These are phyloP conservation scores for Hybos culiciformis DNA, from an alignment of 2,888 invertebrate species.

Conservation along the genomic window DNA sequence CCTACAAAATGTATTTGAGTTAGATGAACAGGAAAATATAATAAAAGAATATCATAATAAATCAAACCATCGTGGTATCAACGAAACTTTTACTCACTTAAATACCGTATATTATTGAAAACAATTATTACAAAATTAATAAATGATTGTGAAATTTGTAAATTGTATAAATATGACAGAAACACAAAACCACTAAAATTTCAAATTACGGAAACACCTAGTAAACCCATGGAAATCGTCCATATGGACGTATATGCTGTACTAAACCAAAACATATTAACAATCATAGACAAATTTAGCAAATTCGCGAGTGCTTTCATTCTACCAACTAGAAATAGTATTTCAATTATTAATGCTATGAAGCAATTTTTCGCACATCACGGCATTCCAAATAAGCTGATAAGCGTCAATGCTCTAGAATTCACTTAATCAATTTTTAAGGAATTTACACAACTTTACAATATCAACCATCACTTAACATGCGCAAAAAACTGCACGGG, in stretches of 20 bases:
- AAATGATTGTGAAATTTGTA: too few relatives aligned
- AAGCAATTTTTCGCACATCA: slow-evolving; percentile 10
- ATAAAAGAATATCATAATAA: slow-evolving; percentile 6
- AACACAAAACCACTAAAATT: slow-evolving; percentile 5
- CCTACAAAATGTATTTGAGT: neutral
- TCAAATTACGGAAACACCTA: slow-evolving; percentile 8
- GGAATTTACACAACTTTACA: slow-evolving; percentile 6
- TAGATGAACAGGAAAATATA: neutral
- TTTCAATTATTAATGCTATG: slow-evolving; percentile 8
- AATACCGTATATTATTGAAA: too few relatives aligned
- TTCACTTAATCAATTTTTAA: slow-evolving; percentile 7
- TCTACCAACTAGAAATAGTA: slow-evolving; percentile 9
- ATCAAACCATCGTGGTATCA: slow-evolving; percentile 6
- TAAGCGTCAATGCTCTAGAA: slow-evolving; percentile 9
- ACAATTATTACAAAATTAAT: too few relatives aligned
- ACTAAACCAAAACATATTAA: slow-evolving; percentile 8
- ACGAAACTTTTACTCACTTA: neutral
- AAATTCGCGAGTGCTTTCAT: slow-evolving; percentile 9
- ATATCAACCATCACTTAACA: slow-evolving; percentile 7
- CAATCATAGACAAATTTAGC: slow-evolving; percentile 9
- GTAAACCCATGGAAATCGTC: slow-evolving; percentile 4
- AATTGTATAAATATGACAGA: neutral
- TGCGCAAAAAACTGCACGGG: slow-evolving; percentile 10
- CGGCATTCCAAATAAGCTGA: slow-evolving; percentile 6
- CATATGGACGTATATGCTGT: slow-evolving; percentile 9